Evolutionary conservation across 2,797 vertebrate genomes (phyloP).

Genomic region (Florisuga fusca): DNA sequence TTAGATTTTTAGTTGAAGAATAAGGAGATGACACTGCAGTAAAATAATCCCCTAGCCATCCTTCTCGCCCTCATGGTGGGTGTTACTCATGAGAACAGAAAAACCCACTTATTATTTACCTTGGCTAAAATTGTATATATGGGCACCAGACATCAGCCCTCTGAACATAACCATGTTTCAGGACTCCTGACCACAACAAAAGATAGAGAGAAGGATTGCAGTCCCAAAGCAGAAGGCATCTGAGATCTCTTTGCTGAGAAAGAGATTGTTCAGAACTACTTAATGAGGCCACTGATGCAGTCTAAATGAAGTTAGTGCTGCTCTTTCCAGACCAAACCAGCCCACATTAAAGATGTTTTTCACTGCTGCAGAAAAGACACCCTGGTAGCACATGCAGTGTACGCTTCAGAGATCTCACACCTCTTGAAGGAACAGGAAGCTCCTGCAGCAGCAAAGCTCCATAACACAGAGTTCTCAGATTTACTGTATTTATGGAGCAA

Average conservation of each 20-base stretch:
- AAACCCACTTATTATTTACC: neutral
- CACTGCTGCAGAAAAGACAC: neutral
- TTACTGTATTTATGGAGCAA: neutral
- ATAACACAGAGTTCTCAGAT: neutral
- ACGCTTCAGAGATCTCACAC: neutral
- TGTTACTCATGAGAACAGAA: neutral
- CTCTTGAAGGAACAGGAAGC: neutral
- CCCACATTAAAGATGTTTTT: neutral
- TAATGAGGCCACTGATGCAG: neutral
- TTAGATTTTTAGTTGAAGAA: neutral
- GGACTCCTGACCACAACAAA: neutral
- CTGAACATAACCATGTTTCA: neutral
- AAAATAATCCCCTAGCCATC: neutral
- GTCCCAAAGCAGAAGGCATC: neutral
- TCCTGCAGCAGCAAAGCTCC: neutral
- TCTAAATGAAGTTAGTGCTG: neutral
- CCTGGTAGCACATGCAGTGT: neutral
- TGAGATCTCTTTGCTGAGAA: neutral
- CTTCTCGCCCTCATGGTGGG: neutral
- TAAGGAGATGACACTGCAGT: neutral
- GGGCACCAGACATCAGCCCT: neutral
- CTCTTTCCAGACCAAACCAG: neutral
- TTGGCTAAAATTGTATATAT: neutral
- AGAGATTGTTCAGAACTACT: neutral
- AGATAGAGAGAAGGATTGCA: neutral